phyloP scores from a whole-genome alignment of 2,888 invertebrate species.

The Notodonta ziczac region DNA sequence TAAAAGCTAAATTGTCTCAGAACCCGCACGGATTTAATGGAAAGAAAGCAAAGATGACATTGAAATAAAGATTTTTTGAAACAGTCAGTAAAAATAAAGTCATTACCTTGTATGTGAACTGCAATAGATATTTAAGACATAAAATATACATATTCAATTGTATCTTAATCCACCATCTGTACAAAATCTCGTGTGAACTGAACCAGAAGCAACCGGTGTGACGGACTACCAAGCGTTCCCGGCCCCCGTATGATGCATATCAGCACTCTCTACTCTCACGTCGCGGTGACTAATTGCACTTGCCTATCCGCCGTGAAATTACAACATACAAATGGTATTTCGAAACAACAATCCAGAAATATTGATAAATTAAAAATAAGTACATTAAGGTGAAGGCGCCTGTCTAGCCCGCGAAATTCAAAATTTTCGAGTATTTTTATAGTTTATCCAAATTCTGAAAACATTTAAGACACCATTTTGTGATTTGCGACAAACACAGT shows the following conservation, averaged over 20 bases:
- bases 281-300: constrained; percentile 70
- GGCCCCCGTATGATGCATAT: constrained; percentile 50
- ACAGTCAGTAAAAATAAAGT: neutral
- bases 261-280: constrained; percentile 65
- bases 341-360: constrained; percentile 59
- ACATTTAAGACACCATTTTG: no score
- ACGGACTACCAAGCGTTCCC: constrained; percentile 40
- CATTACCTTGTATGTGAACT: constrained; percentile 28
- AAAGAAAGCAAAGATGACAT: no score
- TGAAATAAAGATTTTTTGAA: no score
- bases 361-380: constrained; percentile 40
- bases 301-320: constrained; percentile 73
- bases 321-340: constrained; percentile 66
- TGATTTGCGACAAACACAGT: no score
- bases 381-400: no score
- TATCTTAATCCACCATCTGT: constrained; percentile 1
- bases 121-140: neutral
- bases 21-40: no score
- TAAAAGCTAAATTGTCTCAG: no score
- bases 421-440: no score
- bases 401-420: no score
- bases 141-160: constrained; percentile 3
- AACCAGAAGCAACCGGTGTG: constrained; percentile 46
- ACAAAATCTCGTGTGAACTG: constrained; percentile 40
- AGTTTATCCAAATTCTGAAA: no score